Percentiles rank a stretch among this genome's conserved stretches.
Conservation (phyloP, 2,113 vertebrate species). For the Lepisosteus osseus region DNA sequence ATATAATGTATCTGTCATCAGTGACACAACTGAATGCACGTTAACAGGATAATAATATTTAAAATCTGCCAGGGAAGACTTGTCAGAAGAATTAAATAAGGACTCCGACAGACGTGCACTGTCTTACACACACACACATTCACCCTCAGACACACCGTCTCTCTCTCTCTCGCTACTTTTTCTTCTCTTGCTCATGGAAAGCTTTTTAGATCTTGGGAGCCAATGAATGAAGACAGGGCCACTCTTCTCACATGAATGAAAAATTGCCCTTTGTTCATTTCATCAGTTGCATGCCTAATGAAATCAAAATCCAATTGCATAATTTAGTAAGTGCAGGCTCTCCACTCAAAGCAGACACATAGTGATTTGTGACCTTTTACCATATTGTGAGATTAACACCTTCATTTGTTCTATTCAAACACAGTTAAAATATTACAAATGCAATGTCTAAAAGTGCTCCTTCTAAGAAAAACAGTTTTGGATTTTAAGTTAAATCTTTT, state of each 20-base stretch:
- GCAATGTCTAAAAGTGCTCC: background rate
- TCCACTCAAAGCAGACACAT: constrained; percentile 61
- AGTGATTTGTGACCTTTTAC: constrained; percentile 70
- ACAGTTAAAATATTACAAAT: no score
- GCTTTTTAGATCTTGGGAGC: constrained; percentile 64
- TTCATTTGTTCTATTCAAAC: constrained; percentile 46
- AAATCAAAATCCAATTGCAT: constrained; percentile 78
- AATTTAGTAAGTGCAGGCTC: constrained; percentile 63
- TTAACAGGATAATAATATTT: constrained; percentile 61
- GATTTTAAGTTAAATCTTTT: no score
- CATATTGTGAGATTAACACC: constrained; percentile 65
- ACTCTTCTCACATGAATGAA: constrained; percentile 69
- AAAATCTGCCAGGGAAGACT: constrained; percentile 61
- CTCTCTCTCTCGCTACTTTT: constrained; percentile 39
- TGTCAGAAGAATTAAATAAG: constrained; percentile 62
- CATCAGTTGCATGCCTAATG: constrained; percentile 81
- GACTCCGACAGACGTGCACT: constrained; percentile 43
- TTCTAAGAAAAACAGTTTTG: no score
- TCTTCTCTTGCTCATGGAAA: constrained; percentile 66
- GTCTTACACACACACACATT: constrained; percentile 21
- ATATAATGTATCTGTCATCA: constrained; percentile 63
- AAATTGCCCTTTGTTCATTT: constrained; percentile 78
- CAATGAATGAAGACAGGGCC: constrained; percentile 75
- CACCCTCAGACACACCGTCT: constrained; percentile 23
- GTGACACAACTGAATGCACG: constrained; percentile 58